Conservation (phyloP, 1,140 invertebrate species). For the Drosophila gunungcola region DNA sequence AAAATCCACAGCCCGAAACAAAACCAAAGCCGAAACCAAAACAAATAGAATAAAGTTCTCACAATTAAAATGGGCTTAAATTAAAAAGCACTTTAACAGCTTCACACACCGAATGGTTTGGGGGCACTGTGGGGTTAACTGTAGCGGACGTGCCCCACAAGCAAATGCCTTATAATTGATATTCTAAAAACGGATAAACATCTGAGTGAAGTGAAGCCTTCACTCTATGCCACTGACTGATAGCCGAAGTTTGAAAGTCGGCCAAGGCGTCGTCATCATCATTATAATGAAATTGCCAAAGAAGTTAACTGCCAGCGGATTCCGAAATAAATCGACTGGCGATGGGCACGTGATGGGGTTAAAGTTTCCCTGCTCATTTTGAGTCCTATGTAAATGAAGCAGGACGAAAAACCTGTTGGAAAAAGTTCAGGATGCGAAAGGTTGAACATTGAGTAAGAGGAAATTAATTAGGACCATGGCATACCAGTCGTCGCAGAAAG, state of each 20-base stretch:
- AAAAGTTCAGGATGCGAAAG: background rate
- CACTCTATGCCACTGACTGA: constrained; percentile 21
- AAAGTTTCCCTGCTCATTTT: constrained; percentile 8
- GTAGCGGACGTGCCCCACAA: constrained; percentile 68
- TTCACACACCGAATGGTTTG: constrained; percentile 51
- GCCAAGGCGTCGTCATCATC: constrained; percentile 63
- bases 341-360: constrained; percentile 26
- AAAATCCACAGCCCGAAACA: background rate
- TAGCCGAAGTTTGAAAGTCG: constrained; percentile 34
- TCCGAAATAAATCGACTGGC: constrained; percentile 15
- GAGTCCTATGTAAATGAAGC: constrained; percentile 9
- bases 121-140: constrained; percentile 58
- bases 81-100: constrained; percentile 83
- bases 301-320: constrained; percentile 36
- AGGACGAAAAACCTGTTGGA: background rate
- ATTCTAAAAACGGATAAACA: constrained; percentile 82
- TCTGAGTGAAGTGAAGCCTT: constrained; percentile 33
- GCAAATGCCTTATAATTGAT: constrained; percentile 84
- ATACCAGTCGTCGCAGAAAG: background rate
- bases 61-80: constrained; percentile 83
- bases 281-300: constrained; percentile 73
- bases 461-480: background rate
- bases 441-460: background rate
- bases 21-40: constrained; percentile 35
- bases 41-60: constrained; percentile 81